Conservation (phyloP, 2,113 vertebrate species). For the Muscicapa adusta region DNA sequence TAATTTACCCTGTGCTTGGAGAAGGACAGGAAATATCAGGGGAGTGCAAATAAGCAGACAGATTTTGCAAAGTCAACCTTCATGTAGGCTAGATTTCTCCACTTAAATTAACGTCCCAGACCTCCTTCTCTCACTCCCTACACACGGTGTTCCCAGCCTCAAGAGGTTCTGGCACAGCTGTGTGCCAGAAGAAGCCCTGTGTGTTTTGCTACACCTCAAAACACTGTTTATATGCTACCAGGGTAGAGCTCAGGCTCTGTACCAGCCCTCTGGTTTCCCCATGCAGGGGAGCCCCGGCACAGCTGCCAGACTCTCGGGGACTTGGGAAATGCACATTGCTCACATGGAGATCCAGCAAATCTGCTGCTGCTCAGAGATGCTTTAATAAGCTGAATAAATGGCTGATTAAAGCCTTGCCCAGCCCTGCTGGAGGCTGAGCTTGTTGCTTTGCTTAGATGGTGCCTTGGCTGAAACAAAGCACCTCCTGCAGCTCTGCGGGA, state of each 20-base stretch:
- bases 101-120: not conserved
- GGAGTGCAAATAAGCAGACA: not conserved
- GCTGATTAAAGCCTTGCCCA: not conserved
- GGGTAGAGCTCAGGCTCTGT: not conserved
- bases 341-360: not conserved
- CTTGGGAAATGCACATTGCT: not conserved
- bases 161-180: not conserved
- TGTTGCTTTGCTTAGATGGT: not conserved
- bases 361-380: not conserved
- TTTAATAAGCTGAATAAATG: not conserved
- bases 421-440: not conserved
- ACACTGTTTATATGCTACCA: not conserved
- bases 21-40: not conserved
- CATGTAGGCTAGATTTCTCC: not conserved
- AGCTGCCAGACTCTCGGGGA: not conserved
- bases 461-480: not conserved
- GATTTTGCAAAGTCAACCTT: not conserved
- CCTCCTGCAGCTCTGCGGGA: not conserved
- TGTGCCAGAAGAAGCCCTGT: not conserved
- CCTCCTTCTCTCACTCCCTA: not conserved
- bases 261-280: not conserved
- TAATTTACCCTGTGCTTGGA: not conserved
- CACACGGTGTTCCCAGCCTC: not conserved
- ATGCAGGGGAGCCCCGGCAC: fast-evolving
- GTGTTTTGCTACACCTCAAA: not conserved